Evolutionary conservation across 2,888 invertebrate species (phyloP).

Genomic region (Melipona bicolor): DNA sequence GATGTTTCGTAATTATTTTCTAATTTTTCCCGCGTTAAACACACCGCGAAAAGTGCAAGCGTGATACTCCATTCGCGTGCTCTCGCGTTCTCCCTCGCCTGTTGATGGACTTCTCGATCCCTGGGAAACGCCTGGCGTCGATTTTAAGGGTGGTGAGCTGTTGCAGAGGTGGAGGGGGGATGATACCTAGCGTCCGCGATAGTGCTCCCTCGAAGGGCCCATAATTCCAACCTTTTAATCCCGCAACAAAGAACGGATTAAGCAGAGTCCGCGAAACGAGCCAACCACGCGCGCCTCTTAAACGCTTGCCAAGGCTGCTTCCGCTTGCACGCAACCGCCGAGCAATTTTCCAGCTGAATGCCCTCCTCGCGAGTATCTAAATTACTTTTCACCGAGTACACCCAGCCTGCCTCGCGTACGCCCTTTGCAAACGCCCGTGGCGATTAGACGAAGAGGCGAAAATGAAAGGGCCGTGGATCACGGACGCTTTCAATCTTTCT

Average conservation of each 20-base stretch:
- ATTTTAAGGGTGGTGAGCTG: not conserved
- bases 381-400: constrained; percentile 44
- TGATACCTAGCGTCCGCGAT: not conserved
- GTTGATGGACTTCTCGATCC: not conserved
- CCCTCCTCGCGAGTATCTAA: constrained; percentile 37
- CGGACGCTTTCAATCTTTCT: constrained; percentile 32
- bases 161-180: not conserved
- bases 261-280: constrained; percentile 30
- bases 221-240: constrained; percentile 31
- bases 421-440: constrained; percentile 20
- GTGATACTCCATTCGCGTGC: too few relatives aligned
- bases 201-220: constrained; percentile 6
- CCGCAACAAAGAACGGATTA: constrained; percentile 34
- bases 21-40: too few relatives aligned
- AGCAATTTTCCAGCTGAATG: constrained; percentile 44
- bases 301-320: constrained; percentile 18
- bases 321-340: constrained; percentile 21
- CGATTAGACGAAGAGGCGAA: constrained; percentile 8
- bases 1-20: too few relatives aligned
- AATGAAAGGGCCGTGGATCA: constrained; percentile 25
- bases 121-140: not conserved
- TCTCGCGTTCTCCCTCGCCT: not conserved
- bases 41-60: too few relatives aligned
- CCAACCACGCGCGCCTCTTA: constrained; percentile 15
- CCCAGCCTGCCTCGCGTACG: not conserved